Evolutionary conservation across 2,888 invertebrate genomes (phyloP).

Genomic region (Cyaniris semiargus): DNA sequence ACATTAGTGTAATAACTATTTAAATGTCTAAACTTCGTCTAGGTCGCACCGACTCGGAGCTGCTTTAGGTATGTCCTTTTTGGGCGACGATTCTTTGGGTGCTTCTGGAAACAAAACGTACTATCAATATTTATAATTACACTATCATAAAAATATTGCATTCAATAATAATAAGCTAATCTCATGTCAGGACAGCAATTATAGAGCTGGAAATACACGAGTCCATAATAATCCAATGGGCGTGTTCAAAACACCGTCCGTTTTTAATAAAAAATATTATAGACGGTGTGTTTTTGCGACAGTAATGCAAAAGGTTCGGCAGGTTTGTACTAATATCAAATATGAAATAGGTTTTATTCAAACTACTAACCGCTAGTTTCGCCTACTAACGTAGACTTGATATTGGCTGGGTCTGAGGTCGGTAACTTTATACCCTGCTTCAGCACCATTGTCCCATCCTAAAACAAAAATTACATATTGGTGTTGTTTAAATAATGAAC

Average conservation of each 20-base stretch:
- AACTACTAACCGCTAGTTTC: slow-evolving; percentile 46
- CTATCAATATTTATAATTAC: slow-evolving; percentile 30
- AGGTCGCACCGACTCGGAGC: slow-evolving; percentile 58
- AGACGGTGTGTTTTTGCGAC: too few species aligned
- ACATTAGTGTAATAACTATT: neutral
- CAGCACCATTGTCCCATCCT: slow-evolving; percentile 76
- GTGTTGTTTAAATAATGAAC: neutral
- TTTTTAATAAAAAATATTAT: too few species aligned
- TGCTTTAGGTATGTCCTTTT: slow-evolving; percentile 47
- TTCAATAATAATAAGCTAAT: neutral
- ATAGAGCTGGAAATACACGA: neutral
- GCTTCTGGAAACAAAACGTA: slow-evolving; percentile 36
- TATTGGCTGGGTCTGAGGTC: slow-evolving; percentile 49
- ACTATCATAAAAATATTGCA: neutral
- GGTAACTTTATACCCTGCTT: slow-evolving; percentile 74
- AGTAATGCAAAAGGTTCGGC: too few species aligned
- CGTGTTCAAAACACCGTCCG: too few species aligned
- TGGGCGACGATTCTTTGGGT: slow-evolving; percentile 55
- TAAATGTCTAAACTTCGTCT: slow-evolving; percentile 46
- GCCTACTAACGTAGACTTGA: slow-evolving; percentile 54
- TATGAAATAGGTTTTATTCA: neutral
- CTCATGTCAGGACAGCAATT: neutral
- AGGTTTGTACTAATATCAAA: too few species aligned
- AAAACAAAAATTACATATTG: slow-evolving; percentile 40
- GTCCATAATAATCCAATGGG: too few species aligned